These are phyloP conservation scores for Harpagus bidentatus DNA, from an alignment of 2,113 vertebrate species.

Conservation along the genomic window DNA sequence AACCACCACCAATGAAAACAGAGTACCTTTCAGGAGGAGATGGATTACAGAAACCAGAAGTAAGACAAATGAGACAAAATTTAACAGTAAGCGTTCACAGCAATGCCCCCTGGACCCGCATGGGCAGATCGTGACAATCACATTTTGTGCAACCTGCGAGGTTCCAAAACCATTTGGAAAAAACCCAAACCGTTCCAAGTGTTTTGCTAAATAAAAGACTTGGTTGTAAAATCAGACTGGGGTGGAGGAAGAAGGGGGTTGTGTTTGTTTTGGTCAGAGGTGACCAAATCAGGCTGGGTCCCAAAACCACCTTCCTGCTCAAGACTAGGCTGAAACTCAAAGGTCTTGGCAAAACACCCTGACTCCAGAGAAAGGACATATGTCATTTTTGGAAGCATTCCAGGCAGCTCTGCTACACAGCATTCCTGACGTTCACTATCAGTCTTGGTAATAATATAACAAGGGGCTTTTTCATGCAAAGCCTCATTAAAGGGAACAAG, in stretches of 20 bases:
- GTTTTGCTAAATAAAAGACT: background rate
- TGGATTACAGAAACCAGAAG: background rate
- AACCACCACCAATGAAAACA: background rate
- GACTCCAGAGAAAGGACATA: background rate
- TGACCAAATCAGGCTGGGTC: background rate
- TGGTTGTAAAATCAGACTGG: background rate
- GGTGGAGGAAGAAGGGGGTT: background rate
- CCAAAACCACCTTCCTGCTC: background rate
- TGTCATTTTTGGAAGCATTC: background rate
- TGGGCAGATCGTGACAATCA: background rate
- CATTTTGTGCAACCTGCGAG: fast-evolving
- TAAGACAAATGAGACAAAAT: background rate
- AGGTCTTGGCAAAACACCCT: background rate
- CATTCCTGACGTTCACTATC: background rate
- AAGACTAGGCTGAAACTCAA: background rate
- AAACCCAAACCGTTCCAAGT: background rate
- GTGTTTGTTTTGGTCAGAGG: background rate
- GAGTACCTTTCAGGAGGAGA: background rate
- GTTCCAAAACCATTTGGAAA: background rate
- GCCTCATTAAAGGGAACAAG: background rate
- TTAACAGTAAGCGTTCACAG: background rate
- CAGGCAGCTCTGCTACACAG: background rate
- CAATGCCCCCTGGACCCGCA: background rate
- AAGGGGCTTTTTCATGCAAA: background rate
- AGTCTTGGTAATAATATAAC: background rate